These are phyloP conservation scores for Phylloscopus collybita DNA, from an alignment of 2,797 vertebrate species.

Conservation along the genomic window DNA sequence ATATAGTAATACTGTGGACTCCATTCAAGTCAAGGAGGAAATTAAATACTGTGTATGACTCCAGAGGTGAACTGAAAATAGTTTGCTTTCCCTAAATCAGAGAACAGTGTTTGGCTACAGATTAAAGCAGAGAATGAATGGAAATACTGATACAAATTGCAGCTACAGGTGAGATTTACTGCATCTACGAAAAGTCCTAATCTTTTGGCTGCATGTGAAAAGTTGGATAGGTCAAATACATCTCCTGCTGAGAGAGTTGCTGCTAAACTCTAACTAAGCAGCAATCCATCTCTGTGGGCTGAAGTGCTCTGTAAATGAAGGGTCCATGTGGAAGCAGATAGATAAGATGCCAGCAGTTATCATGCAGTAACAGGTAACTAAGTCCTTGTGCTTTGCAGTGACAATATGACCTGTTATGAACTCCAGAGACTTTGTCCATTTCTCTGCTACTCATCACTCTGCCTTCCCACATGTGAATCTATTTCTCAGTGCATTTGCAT, in stretches of 20 bases:
- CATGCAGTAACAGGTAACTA: not conserved
- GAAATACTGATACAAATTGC: not conserved
- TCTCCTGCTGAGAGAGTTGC: not conserved
- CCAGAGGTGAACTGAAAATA: not conserved
- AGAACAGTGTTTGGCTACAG: not conserved
- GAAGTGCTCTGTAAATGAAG: not conserved
- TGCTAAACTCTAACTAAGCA: not conserved
- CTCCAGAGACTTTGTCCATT: not conserved
- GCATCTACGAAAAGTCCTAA: not conserved
- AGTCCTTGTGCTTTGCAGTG: not conserved
- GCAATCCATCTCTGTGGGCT: not conserved
- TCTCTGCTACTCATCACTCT: not conserved
- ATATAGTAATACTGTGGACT: not conserved
- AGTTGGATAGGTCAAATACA: not conserved
- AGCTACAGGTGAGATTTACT: not conserved
- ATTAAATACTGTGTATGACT: not conserved
- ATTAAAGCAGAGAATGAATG: not conserved
- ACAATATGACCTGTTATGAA: not conserved
- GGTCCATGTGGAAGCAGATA: not conserved
- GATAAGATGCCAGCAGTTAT: constrained; percentile 8
- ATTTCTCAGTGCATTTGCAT: not conserved
- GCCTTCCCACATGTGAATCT: not conserved
- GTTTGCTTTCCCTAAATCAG: not conserved
- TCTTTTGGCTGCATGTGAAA: not conserved
- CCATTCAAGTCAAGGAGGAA: not conserved